Evolutionary conservation across 2,888 invertebrate species (phyloP), one percentile per base, ranked within the genome.

Genomic region (Hydraecia micacea): DNA sequence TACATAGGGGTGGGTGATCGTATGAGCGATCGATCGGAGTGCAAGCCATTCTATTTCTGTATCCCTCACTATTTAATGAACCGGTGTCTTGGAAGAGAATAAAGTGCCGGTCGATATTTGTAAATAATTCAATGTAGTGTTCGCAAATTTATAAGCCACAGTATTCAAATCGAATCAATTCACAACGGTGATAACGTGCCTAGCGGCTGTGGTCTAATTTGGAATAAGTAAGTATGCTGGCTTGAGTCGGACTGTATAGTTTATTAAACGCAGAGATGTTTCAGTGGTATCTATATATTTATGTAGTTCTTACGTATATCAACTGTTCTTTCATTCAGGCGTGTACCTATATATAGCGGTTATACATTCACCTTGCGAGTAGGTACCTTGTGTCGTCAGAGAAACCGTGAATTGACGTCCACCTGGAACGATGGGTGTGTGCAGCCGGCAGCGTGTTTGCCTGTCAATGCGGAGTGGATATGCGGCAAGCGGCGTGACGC

Each of bases 401-500:
- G 28, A 66, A 68, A 65, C n/a, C 46, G 52, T 68, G 73, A 80
- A 71, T 39, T 75, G 70, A 42, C 79, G 72, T 73, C 28, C 60
- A 85, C 80, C 83, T 84, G 81, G 75, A 72, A 7, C 75, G 72
- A 39, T 86, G 77, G 88, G 86, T 88, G 87, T 88, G 81, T 86
- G 79, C 77, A 39, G 39, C 39, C 60, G 70, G n/a, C 70, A 83
- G 73, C 65, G 73, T 86, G 76, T 77, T 79, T 80, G 80, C 67
- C 84, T 87, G 89, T 89, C 86, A 84, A 85, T 89, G 89, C 88
- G 82, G 89, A 72, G 86, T 87, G 83, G 79, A 87, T 87, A 85
- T 89, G 91, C 91, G 89, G 90, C 88, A 88, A 83, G 85, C 87
- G 87, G 77, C 81, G 86, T 86, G 87, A 86, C 88, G 87, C 85